Base-by-base conservation (phyloP, 2,113 vertebrate genomes). In the Nothoprocta perdicaria region DNA sequence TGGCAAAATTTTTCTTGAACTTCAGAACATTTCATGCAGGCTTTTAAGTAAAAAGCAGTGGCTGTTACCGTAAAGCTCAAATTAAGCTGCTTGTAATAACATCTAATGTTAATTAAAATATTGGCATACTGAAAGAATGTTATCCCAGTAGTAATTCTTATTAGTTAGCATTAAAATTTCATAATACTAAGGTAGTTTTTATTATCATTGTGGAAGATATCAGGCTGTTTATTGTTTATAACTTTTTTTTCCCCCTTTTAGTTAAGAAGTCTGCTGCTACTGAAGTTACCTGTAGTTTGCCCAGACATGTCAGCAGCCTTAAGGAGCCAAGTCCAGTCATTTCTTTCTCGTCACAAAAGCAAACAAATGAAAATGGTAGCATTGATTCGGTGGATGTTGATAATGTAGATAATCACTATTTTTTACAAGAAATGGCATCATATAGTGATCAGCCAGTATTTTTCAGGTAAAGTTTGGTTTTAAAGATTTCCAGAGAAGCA, bases 381-480 rank as follows among this genome's bases (percentile, higher is more conserved):
- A 84, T 97, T 80, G 95, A 90, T 77, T 93, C 97, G 23, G 17
- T 89, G 66, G 96, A 97, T 55, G 85, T 94, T 24, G 95, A 96
- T 24, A 91, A 93, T 46, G 96, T 91, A 58, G 97, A 98, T 15
- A 94, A 98, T 38, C 76, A 95, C 84, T 1, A 73, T 84, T 91
- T 97, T 57, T 91, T 97, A 35, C 80, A 92, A 40, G 97, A 98
- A 58, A 85, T 94, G 1, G 65, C 94, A 0, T 96, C 98, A 0
- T 99, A 98, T 86, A 97, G 97, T 24, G 99, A 99, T 91, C 99
- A 99, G 78, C 99, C 99, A 12, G 96, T 99, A 72, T 99, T 99
- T 97, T 99, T 99, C 96, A 98, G 99, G 99, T 99, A 94, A 92
- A 22, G 6, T 48, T 80, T 14, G 0, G 0, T 38, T 63, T 13